These are phyloP conservation scores for Pagetopsis macropterus DNA, from an alignment of 2,797 vertebrate species.

Conservation along the genomic window DNA sequence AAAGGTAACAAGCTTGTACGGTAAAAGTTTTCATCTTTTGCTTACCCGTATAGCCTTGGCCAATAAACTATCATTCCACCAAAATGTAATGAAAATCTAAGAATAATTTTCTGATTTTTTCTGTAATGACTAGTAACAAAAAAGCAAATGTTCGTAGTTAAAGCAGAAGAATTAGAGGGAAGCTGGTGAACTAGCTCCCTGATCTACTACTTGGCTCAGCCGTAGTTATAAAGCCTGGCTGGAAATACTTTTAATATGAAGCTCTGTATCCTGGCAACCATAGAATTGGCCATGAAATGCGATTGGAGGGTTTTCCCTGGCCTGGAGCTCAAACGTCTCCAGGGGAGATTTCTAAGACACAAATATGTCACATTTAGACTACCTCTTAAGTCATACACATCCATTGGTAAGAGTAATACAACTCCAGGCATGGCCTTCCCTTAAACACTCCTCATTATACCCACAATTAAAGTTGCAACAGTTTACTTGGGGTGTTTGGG, in stretches of 20 bases:
- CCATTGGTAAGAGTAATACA: constrained; percentile 27
- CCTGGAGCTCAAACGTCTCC: constrained; percentile 54
- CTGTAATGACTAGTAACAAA: neutral
- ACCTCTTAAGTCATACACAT: constrained; percentile 24
- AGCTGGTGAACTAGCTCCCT: constrained; percentile 34
- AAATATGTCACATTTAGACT: constrained; percentile 55
- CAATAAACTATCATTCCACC: neutral
- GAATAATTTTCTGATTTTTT: neutral
- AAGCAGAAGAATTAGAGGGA: constrained; percentile 14
- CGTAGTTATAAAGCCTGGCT: constrained; percentile 41
- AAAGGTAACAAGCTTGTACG: neutral
- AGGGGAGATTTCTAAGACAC: constrained; percentile 55
- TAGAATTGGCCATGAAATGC: constrained; percentile 49
- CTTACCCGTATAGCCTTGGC: neutral
- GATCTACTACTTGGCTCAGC: constrained; percentile 31
- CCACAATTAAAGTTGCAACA: neutral
- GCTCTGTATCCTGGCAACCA: constrained; percentile 69
- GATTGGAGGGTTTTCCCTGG: constrained; percentile 54
- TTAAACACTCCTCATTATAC: constrained; percentile 20
- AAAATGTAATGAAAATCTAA: neutral
- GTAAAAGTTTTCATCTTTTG: no score
- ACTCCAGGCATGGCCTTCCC: neutral
- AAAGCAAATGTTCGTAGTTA: neutral
- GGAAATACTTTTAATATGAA: constrained; percentile 46
- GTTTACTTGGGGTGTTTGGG: neutral